A percentile compares a stretch with the other conserved stretches of the same genome.
Conservation (phyloP, 1,140 invertebrate species). For the Triops longicaudatus region DNA sequence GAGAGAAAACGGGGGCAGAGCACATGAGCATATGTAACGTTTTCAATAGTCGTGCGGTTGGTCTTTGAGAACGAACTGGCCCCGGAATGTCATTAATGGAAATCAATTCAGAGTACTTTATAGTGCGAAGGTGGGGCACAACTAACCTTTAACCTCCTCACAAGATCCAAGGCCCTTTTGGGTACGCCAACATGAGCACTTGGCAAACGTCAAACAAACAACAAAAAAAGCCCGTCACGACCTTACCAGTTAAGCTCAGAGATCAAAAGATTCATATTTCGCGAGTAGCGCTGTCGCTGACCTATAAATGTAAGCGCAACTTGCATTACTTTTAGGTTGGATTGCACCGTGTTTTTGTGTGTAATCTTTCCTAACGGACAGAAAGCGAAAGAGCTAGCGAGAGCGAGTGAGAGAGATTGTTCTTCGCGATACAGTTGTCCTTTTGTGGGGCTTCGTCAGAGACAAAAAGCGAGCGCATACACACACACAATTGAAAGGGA, state of each 20-base stretch:
- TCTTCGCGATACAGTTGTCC: not conserved
- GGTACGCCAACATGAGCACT: no score
- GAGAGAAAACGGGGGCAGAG: not conserved
- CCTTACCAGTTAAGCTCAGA: not conserved
- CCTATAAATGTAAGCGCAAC: not conserved
- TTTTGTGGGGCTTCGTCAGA: not conserved
- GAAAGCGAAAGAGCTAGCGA: no score
- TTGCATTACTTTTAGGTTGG: not conserved
- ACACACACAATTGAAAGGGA: not conserved
- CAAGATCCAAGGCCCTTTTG: not conserved
- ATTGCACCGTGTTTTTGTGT: not conserved
- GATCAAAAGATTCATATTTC: slow-evolving; percentile 2
- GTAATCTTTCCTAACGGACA: not conserved
- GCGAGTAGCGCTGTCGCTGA: not conserved
- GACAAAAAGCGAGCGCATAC: not conserved
- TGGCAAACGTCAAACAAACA: not conserved
- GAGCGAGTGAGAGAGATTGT: not conserved
- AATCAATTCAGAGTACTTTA: not conserved
- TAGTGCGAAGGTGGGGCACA: slow-evolving; percentile 3
- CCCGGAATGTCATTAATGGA: slow-evolving; percentile 1
- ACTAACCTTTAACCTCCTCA: not conserved
- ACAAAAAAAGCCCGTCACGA: not conserved
- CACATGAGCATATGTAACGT: not conserved
- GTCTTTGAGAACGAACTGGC: not conserved
- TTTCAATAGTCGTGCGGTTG: not conserved